These are phyloP conservation scores for Bedellia somnulentella DNA, from an alignment of 2,888 invertebrate species.

Conservation along the genomic window DNA sequence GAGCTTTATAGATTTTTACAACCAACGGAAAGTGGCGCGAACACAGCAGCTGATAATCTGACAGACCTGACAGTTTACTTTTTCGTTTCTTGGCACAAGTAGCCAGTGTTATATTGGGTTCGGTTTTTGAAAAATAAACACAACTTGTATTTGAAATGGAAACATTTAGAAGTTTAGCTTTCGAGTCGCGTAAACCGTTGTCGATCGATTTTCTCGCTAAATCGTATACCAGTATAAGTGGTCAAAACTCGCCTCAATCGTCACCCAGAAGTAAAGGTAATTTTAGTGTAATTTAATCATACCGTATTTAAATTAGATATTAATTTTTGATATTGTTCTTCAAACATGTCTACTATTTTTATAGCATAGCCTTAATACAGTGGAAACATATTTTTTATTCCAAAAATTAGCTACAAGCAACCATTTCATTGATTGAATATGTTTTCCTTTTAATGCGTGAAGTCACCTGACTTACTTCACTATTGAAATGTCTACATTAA, in stretches of 20 bases:
- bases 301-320: constrained; percentile 3
- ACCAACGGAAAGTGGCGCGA: constrained; percentile 23
- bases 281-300: constrained; percentile 9
- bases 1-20: constrained; percentile 45
- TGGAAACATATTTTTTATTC: neutral
- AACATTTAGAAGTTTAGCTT: constrained; percentile 19
- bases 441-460: too few relatives aligned
- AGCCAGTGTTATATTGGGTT: too few relatives aligned
- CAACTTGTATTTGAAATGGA: constrained; percentile 21
- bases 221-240: neutral
- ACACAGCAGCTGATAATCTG: constrained; percentile 26
- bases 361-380: neutral
- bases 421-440: neutral
- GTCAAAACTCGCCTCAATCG: constrained; percentile 25
- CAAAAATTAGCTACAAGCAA: neutral
- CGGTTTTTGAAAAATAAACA: constrained; percentile 12
- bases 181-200: constrained; percentile 22
- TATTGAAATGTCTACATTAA: too few relatives aligned
- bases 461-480: too few relatives aligned
- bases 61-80: constrained; percentile 40
- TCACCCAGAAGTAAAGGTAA: constrained; percentile 45
- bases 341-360: too few relatives aligned
- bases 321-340: neutral
- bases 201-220: constrained; percentile 27
- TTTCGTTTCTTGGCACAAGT: constrained; percentile 20